phyloP scores from a whole-genome alignment of 2,797 vertebrate species.

The Periparus ater region DNA sequence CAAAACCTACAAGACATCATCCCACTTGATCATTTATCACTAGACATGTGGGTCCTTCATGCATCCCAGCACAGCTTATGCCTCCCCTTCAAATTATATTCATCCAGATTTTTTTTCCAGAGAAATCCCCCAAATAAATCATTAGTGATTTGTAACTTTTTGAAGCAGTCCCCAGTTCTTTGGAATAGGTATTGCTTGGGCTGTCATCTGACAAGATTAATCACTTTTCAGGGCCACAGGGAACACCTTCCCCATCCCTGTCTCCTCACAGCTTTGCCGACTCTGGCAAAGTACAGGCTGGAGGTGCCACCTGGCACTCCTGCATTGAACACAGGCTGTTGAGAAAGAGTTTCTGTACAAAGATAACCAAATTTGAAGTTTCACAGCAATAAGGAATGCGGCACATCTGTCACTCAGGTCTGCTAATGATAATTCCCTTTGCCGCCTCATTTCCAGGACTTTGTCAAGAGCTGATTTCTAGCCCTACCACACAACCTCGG shows the following conservation, averaged over 20 bases:
- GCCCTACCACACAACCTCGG: background rate
- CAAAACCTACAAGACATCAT: background rate
- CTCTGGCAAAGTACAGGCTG: background rate
- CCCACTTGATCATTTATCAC: background rate
- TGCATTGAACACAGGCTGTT: background rate
- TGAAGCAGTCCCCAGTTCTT: background rate
- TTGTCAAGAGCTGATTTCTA: background rate
- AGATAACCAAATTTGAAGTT: constrained; percentile 8
- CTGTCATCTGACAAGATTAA: constrained; percentile 23
- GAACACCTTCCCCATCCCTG: background rate
- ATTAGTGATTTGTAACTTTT: constrained; percentile 24
- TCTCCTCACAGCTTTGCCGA: background rate
- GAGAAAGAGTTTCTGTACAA: background rate
- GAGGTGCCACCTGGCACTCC: constrained; percentile 22
- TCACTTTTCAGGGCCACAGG: background rate
- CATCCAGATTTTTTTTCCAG: background rate
- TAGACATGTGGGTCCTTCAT: background rate
- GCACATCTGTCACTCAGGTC: constrained; percentile 15
- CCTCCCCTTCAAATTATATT: background rate
- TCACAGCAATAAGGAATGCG: background rate
- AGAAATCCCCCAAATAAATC: constrained; percentile 22
- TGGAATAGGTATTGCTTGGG: background rate
- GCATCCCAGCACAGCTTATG: background rate
- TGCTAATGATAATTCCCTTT: constrained; percentile 25
- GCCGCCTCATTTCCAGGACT: background rate